Conservation (phyloP, 2,113 vertebrate genomes). For the Galeopterus variegatus region DNA sequence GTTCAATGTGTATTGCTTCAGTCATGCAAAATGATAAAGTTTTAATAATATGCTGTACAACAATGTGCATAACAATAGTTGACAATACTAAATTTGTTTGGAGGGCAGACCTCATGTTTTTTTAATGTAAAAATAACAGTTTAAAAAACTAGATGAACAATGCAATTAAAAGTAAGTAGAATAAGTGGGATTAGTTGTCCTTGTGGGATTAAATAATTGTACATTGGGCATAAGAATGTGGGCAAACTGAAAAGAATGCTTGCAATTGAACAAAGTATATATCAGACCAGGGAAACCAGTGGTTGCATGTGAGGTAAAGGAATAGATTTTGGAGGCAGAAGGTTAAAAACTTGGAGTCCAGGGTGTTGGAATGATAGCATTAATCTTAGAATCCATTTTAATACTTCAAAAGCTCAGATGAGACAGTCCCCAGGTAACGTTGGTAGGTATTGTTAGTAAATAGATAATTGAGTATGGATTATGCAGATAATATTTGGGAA, state of each 20-base stretch:
- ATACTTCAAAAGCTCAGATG: neutral
- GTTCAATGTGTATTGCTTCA: neutral
- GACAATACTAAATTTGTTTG: neutral
- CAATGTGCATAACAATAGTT: neutral
- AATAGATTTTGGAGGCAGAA: neutral
- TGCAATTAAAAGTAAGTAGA: neutral
- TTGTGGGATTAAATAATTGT: neutral
- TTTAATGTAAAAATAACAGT: neutral
- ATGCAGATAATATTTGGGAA: neutral
- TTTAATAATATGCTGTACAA: neutral
- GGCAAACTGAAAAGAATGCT: neutral
- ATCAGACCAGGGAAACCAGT: neutral
- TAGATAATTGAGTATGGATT: neutral
- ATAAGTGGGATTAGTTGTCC: neutral
- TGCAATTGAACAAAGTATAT: neutral
- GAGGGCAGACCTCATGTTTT: neutral
- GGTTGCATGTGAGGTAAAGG: neutral
- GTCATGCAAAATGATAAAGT: neutral
- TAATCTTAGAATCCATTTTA: neutral
- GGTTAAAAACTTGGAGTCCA: neutral
- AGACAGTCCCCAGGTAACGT: neutral
- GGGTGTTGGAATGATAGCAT: neutral
- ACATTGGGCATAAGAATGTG: neutral
- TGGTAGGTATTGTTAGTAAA: neutral
- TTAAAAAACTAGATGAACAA: accelerated